Conservation (phyloP, 2,888 invertebrate species). For the Dryomyza anilis region DNA sequence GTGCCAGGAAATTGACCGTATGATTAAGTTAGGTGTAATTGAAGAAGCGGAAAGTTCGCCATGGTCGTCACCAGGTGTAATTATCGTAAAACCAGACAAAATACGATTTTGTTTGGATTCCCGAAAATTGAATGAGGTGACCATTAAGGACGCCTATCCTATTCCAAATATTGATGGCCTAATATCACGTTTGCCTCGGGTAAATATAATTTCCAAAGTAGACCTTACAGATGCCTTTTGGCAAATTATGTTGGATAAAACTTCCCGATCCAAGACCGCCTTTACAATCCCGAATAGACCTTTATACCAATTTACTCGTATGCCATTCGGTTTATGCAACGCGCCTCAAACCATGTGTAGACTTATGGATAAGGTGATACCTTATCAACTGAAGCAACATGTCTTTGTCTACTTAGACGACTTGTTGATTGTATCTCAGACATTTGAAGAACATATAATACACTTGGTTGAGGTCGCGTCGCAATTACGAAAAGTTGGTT, state of each 20-base stretch:
- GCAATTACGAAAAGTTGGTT: neutral
- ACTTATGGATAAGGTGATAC: too few species aligned
- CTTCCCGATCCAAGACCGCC: neutral
- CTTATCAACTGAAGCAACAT: too few species aligned
- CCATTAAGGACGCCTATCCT: conserved; percentile 18
- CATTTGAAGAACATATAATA: neutral
- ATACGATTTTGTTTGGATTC: neutral
- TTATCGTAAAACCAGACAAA: conserved; percentile 6
- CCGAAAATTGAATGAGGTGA: conserved; percentile 2
- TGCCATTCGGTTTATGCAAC: neutral
- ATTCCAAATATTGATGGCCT: neutral
- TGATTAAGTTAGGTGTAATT: neutral
- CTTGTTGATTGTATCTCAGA: neutral
- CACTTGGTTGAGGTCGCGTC: neutral
- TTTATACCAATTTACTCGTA: neutral
- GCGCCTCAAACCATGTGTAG: too few species aligned
- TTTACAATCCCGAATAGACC: conserved; percentile 4
- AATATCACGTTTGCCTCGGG: neutral
- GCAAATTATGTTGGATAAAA: neutral
- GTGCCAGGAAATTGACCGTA: neutral
- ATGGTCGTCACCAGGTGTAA: neutral
- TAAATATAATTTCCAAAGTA: neutral
- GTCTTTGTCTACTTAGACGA: conserved; percentile 3
- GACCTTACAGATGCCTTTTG: conserved; percentile 13
- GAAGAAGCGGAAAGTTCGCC: neutral